Base-by-base conservation (phyloP, 2,113 vertebrate species). In the Xenopus borealis region DNA sequence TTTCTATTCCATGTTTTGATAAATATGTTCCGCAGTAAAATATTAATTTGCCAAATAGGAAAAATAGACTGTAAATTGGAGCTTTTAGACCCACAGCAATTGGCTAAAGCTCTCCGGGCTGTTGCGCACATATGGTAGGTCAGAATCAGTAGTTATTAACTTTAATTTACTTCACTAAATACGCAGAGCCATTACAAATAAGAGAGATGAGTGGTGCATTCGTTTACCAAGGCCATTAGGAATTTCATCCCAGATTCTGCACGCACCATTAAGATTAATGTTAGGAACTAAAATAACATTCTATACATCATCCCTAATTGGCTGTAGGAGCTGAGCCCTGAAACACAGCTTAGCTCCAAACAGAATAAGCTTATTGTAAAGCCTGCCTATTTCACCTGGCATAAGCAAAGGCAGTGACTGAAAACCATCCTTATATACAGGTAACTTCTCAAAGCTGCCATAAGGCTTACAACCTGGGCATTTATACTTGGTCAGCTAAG, bases 191-290 rank as follows among this genome's bases (percentile, higher is more conserved):
- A 55, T 55, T n/a, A n/a, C 14, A 55, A 55, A 55, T 55, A 55
- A 55, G 12, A 55, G 9, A 16, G 53, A 55, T n/a, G 14, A n/a
- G 14, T 50, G 47, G 47, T 12, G 47, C 12, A 50, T 50, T 13
- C 12, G 47, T 50, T 50, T 50, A 50, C 47, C 11, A 10, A 7
- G 14, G 47, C 47, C 53, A 55, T n/a, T n/a, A 55, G 14, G 53
- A 55, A n/a, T 55, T 55, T 55, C 14, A 55, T 14, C 65, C 65
- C 65, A 67, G 18, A 67, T 23, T 67, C 46, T 52, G n/a, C 20
- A 14, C 19, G 65, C 45, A 10, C 46, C 65, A 47, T 67, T 50
- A 47, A 20, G 45, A 67, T 67, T 67, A 20, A 47, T 67, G 45
- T 50, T 23, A 14, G 12, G 65, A 67, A 67, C 46, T 47, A 23